Conservation (phyloP, 2,113 vertebrate species). For the Sphaerodactylus townsendi region DNA sequence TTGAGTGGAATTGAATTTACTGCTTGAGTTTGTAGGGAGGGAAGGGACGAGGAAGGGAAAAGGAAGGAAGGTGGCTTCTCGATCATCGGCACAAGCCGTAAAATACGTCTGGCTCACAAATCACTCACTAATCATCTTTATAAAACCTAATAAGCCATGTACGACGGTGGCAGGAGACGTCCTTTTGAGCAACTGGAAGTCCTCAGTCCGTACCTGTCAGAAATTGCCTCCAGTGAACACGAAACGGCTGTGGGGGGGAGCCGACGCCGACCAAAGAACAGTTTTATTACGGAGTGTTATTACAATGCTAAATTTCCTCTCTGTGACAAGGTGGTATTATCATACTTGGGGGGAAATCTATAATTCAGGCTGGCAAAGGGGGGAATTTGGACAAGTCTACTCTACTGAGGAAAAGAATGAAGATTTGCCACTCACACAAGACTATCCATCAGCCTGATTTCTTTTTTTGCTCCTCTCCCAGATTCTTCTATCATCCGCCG, state of each 20-base stretch:
- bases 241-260: constrained; percentile 13
- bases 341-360: background rate
- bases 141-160: constrained; percentile 49
- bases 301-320: constrained; percentile 17
- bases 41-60: constrained; percentile 22
- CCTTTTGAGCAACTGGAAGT: constrained; percentile 36
- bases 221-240: constrained; percentile 28
- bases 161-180: constrained; percentile 16
- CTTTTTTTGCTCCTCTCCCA: background rate
- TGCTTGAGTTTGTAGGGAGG: constrained; percentile 49
- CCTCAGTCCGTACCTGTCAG: constrained; percentile 31
- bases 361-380: background rate
- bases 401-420: background rate
- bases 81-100: constrained; percentile 36
- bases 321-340: constrained; percentile 12
- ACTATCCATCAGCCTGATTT: background rate
- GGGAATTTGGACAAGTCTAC: background rate
- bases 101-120: constrained; percentile 43
- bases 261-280: constrained; percentile 1
- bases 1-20: background rate
- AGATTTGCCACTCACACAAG: background rate
- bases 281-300: constrained; percentile 13
- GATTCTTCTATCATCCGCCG: background rate
- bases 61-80: constrained; percentile 44
- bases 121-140: constrained; percentile 44